These are phyloP conservation scores for Neotoma lepida DNA, from an alignment of 2,113 vertebrate genomes.

Conservation along the genomic window DNA sequence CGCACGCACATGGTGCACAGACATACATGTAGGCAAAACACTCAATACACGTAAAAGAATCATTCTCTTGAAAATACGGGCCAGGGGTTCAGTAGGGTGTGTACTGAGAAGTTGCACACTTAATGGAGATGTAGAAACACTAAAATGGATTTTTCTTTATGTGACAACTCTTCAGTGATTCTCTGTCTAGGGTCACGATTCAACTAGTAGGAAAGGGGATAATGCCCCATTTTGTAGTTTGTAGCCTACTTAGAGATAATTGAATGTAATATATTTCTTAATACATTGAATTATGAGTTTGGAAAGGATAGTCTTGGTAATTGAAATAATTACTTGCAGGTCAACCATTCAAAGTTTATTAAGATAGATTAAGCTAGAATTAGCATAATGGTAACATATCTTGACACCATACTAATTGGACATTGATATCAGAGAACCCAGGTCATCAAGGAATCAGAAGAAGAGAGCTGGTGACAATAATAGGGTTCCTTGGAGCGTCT, in stretches of 20 bases:
- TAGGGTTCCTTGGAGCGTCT: neutral
- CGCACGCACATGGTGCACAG: neutral
- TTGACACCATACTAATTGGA: slow-evolving; percentile 6
- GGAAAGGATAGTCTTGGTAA: neutral
- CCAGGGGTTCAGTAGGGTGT: neutral
- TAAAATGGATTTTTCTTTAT: neutral
- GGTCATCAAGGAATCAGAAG: neutral
- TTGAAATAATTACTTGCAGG: neutral
- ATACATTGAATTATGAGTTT: slow-evolving; percentile 21
- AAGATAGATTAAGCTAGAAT: neutral
- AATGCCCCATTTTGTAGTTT: slow-evolving; percentile 30
- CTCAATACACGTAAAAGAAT: neutral
- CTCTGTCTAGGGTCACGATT: neutral
- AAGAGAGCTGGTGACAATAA: neutral
- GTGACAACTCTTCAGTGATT: neutral
- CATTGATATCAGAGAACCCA: neutral
- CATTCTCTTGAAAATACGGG: slow-evolving; percentile 2
- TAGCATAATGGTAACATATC: neutral
- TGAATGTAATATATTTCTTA: slow-evolving; percentile 18
- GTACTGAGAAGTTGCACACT: neutral
- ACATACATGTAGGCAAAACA: neutral
- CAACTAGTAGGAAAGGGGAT: neutral
- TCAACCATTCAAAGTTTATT: slow-evolving; percentile 34
- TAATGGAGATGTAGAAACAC: slow-evolving; percentile 10
- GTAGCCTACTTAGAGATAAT: neutral